Base-by-base conservation (phyloP, 1,140 invertebrate species). In the Drosophila leontia region DNA sequence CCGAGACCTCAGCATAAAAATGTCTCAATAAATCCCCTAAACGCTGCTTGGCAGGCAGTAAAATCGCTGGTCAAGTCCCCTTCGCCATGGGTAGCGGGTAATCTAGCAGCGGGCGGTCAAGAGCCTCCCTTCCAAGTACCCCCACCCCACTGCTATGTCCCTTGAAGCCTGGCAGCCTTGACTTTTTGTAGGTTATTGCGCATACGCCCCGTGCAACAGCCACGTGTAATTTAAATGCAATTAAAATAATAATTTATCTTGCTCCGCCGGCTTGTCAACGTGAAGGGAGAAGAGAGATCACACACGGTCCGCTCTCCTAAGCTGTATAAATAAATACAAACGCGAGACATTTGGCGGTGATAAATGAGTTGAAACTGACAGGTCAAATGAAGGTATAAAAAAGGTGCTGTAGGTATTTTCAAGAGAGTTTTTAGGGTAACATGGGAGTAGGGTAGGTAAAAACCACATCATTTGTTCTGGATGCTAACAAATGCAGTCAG, bases 211-310 rank as follows among this genome's bases (percentile, higher is more conserved):
- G 35, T 76, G 59, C 57, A 80, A 80, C 77, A 29, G 64, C 51
- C 59, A 51, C 45, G 67, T 88, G 74, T 88, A 88, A 88, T 88
- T 88, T 88, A 88, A 88, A 88, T 90, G 84, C 84, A 88, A 88
- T 88, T 88, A 88, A 88, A 88, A 88, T 90, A 88, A 90, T 88
- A 88, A 88, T 88, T 84, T 88, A 88, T 88, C 84, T 88, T 88
- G 78, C 63, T 86, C 74, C 64, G 59, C 47, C 61, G 55, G 71
- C 76, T 70, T 87, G 83, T 87, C 83, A 88, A 63, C 51, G 26
- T 44, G 42, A 47, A 55, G 41, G 48, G 69, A 23, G 35, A 13
- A 41, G 42, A 48, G 48, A 34, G 70, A 71, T 61, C 79, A 87
- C 83, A 87, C 67, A 86, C 83, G 79, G 48, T 67, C 57, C 12